Conservation (phyloP, 2,888 invertebrate genomes). For the Rhagophthalmus giganteus region DNA sequence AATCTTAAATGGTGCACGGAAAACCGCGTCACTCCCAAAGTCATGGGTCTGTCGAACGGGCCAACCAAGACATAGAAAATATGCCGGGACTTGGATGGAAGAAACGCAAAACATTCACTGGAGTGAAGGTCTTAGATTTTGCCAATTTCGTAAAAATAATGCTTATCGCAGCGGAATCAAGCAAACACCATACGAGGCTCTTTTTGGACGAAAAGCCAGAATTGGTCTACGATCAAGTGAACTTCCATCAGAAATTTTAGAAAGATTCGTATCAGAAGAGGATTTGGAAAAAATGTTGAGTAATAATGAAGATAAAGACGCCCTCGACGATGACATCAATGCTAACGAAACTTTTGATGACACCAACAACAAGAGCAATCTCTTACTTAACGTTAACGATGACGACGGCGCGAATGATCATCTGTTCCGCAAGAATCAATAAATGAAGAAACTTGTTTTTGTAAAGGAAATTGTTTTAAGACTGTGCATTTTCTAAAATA, state of each 20-base stretch:
- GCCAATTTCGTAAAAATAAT: conserved; percentile 4
- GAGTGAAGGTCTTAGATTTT: conserved; percentile 2
- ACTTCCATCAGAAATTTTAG: conserved; percentile 1
- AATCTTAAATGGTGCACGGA: too few species aligned
- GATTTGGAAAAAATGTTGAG: background rate
- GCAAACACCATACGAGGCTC: conserved; percentile 1
- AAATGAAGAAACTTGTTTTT: too few species aligned
- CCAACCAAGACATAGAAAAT: too few species aligned
- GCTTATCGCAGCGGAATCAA: conserved; percentile 1
- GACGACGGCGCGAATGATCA: background rate
- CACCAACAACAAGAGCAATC: background rate
- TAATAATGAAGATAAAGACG: background rate
- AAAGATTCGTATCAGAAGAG: background rate
- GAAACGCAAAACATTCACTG: too few species aligned
- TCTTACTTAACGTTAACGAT: background rate
- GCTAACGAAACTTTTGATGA: background rate
- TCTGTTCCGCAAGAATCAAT: too few species aligned
- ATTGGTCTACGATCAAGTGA: conserved; percentile 1
- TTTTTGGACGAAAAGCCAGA: conserved; percentile 2
- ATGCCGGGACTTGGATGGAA: too few species aligned
- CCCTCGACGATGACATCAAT: background rate
- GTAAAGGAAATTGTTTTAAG: too few species aligned
- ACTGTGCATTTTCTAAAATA: too few species aligned
- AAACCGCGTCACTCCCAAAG: too few species aligned
- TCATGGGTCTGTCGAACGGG: too few species aligned